Evolutionary conservation across 2,113 vertebrate genomes (phyloP), one percentile per base, ranked within the genome.

Genomic region (Chaenogobius annularis): DNA sequence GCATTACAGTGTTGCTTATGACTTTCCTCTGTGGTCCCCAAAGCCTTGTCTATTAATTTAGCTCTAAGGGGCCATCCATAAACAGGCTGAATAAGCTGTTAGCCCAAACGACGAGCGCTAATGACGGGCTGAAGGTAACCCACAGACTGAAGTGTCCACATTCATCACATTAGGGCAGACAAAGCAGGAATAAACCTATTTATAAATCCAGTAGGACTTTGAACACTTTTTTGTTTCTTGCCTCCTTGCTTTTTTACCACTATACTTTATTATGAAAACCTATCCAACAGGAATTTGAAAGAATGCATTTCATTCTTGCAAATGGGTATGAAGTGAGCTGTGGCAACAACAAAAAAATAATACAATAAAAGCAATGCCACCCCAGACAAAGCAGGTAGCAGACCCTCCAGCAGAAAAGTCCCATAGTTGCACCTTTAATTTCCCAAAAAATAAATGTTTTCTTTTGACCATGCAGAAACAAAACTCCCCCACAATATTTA

Each of bases 41-140:
- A 86, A 91, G 92, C 86, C 86, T 89, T 86, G 79, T 92, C 89
- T 91, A 90, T 92, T 92, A 86, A 92, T 92, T 91, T 89, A 91
- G 86, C 89, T 91, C 89, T 86, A 72, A 92, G 90, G 88, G 85
- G 79, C 88, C 79, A 87, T 92, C 91, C 85, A 90, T 90, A 90
- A 92, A 91, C 88, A 90, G 87, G 79, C 83, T 87, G 85, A 91
- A 90, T 88, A 89, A 90, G 91, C 83, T 86, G 90, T 92, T 91
- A 88, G 85, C 87, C 89, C 84, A 86, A 92, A 91, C 69, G 79
- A 82, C 68, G 73, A 74, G 88, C 83, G 81, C 80, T 90, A 90
- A 91, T 87, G 90, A 91, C 86, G 75, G 87, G 82, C 81, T 85
- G 84, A 85, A 85, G 79, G 88, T 86, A 92, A 78, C 75, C 74